These are phyloP conservation scores for Drosophila emarginata DNA, from an alignment of 2,888 invertebrate species.

Conservation along the genomic window DNA sequence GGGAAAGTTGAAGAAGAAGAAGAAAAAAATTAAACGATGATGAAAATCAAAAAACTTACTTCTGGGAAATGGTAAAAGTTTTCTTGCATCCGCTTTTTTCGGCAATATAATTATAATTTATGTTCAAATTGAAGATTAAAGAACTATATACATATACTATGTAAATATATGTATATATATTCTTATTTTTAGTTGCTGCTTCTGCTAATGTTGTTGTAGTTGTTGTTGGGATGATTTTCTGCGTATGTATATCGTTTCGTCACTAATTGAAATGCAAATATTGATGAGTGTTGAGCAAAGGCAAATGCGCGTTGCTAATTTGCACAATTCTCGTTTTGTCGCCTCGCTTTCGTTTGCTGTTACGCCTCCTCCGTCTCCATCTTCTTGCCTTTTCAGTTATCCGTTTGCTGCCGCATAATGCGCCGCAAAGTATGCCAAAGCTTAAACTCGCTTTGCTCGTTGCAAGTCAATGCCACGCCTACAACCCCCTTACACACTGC, in stretches of 20 bases:
- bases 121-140: constrained; percentile 40
- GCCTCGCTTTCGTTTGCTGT: constrained; percentile 31
- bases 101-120: constrained; percentile 74
- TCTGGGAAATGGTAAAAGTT: constrained; percentile 70
- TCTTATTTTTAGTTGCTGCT: background rate
- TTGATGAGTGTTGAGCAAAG: constrained; percentile 72
- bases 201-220: background rate
- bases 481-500: constrained; percentile 41
- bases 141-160: background rate
- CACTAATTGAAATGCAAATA: constrained; percentile 76
- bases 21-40: background rate
- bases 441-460: background rate
- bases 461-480: constrained; percentile 48
- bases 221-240: constrained; percentile 5
- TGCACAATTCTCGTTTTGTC: constrained; percentile 72
- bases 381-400: background rate
- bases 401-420: constrained; percentile 60
- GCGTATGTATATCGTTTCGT: constrained; percentile 47
- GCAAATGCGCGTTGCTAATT: constrained; percentile 62
- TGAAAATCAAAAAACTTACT: background rate
- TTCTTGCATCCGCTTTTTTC: constrained; percentile 58
- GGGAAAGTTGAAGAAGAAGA: background rate
- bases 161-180: background rate
- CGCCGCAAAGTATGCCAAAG: constrained; percentile 73
- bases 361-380: background rate